A percentile compares a stretch with the other conserved stretches of the same genome.
Conservation (phyloP, 2,797 vertebrate genomes). For the Loriculus beryllinus region DNA sequence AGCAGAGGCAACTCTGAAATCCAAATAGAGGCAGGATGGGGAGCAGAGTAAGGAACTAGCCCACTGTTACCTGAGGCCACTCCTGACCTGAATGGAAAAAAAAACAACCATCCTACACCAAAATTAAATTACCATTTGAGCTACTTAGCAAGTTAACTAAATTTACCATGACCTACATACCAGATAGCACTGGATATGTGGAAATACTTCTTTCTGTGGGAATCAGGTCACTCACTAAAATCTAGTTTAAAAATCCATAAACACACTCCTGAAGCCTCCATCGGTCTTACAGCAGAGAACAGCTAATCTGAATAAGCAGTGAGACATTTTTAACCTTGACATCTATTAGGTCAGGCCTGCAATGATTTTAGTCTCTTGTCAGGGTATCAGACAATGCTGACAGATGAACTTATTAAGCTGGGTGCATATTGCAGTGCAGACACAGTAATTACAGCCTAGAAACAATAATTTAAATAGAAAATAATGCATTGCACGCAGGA, state of each 20-base stretch:
- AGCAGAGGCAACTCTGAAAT: neutral
- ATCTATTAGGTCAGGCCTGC: neutral
- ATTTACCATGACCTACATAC: conserved; percentile 64
- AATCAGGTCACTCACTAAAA: conserved; percentile 2
- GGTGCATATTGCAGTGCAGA: neutral
- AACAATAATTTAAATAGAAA: conserved; percentile 36
- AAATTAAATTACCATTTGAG: conserved; percentile 51
- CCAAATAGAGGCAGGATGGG: neutral
- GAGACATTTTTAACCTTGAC: neutral
- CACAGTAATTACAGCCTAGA: conserved; percentile 42
- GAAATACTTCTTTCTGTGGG: neutral
- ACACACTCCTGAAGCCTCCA: neutral
- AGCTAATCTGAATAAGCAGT: neutral
- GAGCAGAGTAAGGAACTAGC: neutral
- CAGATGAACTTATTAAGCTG: conserved; percentile 22
- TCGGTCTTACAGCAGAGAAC: neutral
- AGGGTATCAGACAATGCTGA: neutral
- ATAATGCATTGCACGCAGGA: neutral
- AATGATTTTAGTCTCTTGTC: neutral
- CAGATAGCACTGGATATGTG: neutral
- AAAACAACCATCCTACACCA: neutral
- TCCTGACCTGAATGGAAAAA: conserved; percentile 44
- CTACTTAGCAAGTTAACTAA: conserved; percentile 59
- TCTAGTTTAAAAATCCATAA: neutral
- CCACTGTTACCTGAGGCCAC: conserved; percentile 25